Evolutionary conservation across 2,888 invertebrate genomes (phyloP).

Genomic region (Notocelia uddmanniana): DNA sequence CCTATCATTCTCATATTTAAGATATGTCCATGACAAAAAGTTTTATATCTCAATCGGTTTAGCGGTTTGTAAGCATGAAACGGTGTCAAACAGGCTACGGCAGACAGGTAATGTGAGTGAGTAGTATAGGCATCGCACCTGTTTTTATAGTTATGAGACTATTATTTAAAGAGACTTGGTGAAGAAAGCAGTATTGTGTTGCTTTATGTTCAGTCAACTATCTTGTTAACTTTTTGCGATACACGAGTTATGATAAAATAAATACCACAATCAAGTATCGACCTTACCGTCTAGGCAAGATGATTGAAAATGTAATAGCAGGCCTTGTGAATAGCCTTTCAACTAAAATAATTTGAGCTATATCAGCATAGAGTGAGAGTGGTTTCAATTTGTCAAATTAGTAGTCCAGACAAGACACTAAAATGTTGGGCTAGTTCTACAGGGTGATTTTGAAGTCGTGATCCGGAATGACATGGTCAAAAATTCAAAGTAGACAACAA

Average conservation of each 20-base stretch:
- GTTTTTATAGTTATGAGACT: too few relatives aligned
- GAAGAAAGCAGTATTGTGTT: not conserved
- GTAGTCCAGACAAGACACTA: not conserved
- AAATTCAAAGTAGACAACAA: too few relatives aligned
- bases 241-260: not conserved
- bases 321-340: not conserved
- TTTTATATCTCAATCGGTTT: not conserved
- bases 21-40: too few relatives aligned
- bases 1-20: too few relatives aligned
- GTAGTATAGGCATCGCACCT: too few relatives aligned
- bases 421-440: not conserved
- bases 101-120: not conserved
- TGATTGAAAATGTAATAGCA: not conserved
- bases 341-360: not conserved
- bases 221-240: not conserved
- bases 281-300: not conserved
- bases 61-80: not conserved
- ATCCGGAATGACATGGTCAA: too few relatives aligned
- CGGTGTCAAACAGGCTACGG: not conserved
- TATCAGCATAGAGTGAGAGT: not conserved
- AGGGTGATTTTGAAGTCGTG: too few relatives aligned
- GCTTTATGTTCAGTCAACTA: not conserved
- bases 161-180: not conserved
- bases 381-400: not conserved
- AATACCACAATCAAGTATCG: not conserved